phyloP scores from a whole-genome alignment of 2,113 vertebrate genomes.

The Amia ocellicauda region DNA sequence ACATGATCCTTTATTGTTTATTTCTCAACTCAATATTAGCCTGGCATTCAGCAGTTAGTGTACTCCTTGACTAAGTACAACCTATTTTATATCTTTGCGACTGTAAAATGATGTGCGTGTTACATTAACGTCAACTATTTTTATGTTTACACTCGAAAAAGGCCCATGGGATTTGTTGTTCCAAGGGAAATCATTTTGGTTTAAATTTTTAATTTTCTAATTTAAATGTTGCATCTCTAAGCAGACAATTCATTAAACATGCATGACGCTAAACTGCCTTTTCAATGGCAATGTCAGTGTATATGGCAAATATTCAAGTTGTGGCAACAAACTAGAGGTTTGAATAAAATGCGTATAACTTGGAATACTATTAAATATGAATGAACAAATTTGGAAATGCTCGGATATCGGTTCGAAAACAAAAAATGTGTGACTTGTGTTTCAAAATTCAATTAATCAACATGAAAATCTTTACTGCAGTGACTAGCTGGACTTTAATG shows the following conservation, averaged over 20 bases:
- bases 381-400: too few species aligned
- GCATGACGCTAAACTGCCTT: not conserved
- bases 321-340: not conserved
- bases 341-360: too few species aligned
- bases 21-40: not conserved
- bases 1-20: too few species aligned
- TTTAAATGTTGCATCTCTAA: conserved; percentile 4
- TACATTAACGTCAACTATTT: not conserved
- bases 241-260: conserved; percentile 1
- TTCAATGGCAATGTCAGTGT: not conserved
- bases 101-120: not conserved
- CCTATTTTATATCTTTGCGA: not conserved
- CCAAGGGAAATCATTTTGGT: conserved; percentile 1
- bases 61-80: not conserved
- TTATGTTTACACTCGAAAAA: not conserved
- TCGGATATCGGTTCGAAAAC: too few species aligned
- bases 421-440: too few species aligned
- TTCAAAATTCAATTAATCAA: too few species aligned
- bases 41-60: not conserved
- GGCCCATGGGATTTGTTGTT: not conserved
- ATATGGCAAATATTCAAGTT: not conserved
- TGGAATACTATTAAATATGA: too few species aligned
- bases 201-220: conserved; percentile 4
- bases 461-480: too few species aligned
- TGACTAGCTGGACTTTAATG: too few species aligned